Conservation (phyloP, 2,888 invertebrate species). For the Erebia ligea region DNA sequence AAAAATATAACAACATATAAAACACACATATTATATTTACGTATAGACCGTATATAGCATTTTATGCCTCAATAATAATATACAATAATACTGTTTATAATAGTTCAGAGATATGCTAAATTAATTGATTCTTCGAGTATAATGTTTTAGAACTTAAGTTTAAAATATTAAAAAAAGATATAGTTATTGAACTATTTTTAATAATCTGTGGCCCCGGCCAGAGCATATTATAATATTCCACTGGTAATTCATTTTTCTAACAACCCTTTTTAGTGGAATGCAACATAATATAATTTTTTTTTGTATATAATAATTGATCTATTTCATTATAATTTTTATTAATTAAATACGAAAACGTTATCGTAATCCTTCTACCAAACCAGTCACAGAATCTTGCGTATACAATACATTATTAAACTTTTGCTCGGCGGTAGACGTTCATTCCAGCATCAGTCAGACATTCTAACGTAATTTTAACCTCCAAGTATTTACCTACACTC, state of each 20-base stretch:
- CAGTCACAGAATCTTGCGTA: conserved; percentile 55
- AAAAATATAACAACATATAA: conserved; percentile 52
- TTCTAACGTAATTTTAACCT: neutral
- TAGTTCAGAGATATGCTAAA: conserved; percentile 72
- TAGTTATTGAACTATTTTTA: conserved; percentile 32
- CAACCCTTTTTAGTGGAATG: conserved; percentile 10
- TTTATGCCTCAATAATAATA: conserved; percentile 58
- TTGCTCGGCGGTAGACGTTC: conserved; percentile 31
- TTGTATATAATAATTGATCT: conserved; percentile 20
- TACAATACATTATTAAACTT: conserved; percentile 25
- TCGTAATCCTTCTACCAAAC: conserved; percentile 58
- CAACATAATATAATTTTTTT: conserved; percentile 15
- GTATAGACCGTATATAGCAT: conserved; percentile 73
- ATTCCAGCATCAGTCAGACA: neutral
- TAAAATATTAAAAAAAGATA: conserved; percentile 20
- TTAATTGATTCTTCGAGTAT: conserved; percentile 62
- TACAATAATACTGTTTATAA: conserved; percentile 61
- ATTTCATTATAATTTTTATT: conserved; percentile 6
- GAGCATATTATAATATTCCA: conserved; percentile 24
- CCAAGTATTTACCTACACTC: neutral
- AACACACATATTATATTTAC: conserved; percentile 62
- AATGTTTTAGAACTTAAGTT: conserved; percentile 29
- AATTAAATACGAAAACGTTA: conserved; percentile 20
- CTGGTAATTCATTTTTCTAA: conserved; percentile 14
- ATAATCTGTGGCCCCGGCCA: conserved; percentile 28